A percentile compares a stretch with the other conserved stretches of the same genome.
These are phyloP conservation scores for Numenius arquata DNA, from an alignment of 2,113 vertebrate genomes.

Conservation along the genomic window DNA sequence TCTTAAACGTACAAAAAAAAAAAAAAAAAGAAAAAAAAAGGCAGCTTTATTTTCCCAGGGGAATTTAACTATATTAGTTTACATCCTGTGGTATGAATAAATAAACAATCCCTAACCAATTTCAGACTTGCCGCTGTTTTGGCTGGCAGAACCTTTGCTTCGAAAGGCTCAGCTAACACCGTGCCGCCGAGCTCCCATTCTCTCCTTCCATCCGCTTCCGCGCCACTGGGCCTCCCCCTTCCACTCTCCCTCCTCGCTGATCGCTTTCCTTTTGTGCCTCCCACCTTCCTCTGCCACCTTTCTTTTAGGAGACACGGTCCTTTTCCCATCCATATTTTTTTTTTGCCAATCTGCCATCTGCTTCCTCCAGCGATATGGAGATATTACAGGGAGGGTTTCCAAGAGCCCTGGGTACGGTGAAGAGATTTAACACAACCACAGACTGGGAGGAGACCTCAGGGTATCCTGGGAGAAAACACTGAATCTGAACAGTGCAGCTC, in stretches of 20 bases:
- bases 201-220: background rate
- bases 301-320: background rate
- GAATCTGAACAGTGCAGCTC: background rate
- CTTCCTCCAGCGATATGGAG: background rate
- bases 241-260: background rate
- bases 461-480: background rate
- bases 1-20: background rate
- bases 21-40: background rate
- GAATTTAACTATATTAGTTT: slow-evolving; percentile 57
- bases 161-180: background rate
- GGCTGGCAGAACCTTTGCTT: slow-evolving; percentile 45
- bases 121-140: slow-evolving; percentile 51
- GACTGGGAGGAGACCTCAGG: background rate
- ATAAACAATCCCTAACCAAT: slow-evolving; percentile 56
- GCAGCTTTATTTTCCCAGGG: background rate
- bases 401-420: background rate
- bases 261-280: background rate
- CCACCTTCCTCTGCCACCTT: background rate
- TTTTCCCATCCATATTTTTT: background rate
- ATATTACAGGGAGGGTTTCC: background rate
- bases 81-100: slow-evolving; percentile 60
- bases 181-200: background rate
- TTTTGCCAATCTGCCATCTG: background rate
- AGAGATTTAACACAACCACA: background rate
- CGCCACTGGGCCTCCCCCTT: background rate